These are phyloP conservation scores for Aromia moschata DNA, from an alignment of 2,888 invertebrate genomes.

Conservation along the genomic window DNA sequence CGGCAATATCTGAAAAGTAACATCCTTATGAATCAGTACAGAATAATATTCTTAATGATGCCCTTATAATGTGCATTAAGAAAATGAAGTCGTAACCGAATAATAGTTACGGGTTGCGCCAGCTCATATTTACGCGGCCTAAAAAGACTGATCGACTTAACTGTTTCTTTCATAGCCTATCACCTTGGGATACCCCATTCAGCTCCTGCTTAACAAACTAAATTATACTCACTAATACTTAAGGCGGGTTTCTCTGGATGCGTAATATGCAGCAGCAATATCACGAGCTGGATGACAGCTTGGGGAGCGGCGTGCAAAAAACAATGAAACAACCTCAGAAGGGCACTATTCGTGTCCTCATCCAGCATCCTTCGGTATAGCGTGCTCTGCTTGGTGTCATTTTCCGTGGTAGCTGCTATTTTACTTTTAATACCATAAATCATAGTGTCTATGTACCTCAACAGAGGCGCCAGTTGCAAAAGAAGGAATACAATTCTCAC, in stretches of 20 bases:
- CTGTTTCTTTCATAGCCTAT: too few relatives aligned
- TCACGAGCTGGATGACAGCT: constrained; percentile 61
- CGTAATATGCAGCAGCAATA: constrained; percentile 55
- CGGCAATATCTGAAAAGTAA: constrained; percentile 55
- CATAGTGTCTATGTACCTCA: constrained; percentile 63
- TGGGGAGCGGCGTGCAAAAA: constrained; percentile 63
- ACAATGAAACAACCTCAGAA: constrained; percentile 62
- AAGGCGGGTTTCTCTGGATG: constrained; percentile 45
- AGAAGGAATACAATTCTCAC: constrained; percentile 62
- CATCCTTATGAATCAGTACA: neutral
- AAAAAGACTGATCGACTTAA: too few relatives aligned
- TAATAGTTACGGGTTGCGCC: too few relatives aligned
- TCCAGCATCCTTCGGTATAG: constrained; percentile 62
- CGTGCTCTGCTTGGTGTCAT: constrained; percentile 55
- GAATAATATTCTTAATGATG: too few relatives aligned
- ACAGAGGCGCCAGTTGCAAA: constrained; percentile 63
- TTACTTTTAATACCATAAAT: constrained; percentile 61
- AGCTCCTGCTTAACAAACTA: too few relatives aligned
- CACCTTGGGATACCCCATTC: too few relatives aligned
- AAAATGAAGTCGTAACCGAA: too few relatives aligned
- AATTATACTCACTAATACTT: constrained; percentile 31
- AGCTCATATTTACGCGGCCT: too few relatives aligned
- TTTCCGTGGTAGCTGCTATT: constrained; percentile 55
- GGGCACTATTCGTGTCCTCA: constrained; percentile 63
- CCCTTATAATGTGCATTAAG: too few relatives aligned